phyloP scores from a whole-genome alignment of 2,797 vertebrate species.

The Danionella dracula region DNA sequence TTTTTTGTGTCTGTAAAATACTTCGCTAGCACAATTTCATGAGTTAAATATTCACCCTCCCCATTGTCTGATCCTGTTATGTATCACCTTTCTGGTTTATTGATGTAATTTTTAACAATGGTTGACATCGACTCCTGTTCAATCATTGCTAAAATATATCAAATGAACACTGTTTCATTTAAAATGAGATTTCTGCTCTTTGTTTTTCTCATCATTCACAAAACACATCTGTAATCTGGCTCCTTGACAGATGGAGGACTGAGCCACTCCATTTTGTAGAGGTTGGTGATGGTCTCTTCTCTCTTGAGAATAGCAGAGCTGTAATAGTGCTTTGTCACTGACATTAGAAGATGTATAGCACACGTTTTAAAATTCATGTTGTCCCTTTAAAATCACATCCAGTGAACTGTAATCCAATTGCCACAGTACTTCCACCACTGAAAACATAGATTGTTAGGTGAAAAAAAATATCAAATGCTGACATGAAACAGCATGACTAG shows the following conservation, averaged over 20 bases:
- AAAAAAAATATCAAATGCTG: neutral
- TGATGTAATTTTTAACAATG: constrained; percentile 5
- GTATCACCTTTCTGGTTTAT: neutral
- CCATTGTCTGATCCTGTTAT: no score
- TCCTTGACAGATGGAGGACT: constrained; percentile 11
- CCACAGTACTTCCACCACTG: neutral
- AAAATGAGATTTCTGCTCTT: constrained; percentile 1
- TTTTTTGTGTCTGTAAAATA: no score
- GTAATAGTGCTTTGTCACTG: neutral
- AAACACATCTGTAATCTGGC: constrained; percentile 2
- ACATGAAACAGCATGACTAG: neutral
- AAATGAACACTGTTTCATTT: constrained; percentile 3
- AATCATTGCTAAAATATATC: constrained; percentile 5
- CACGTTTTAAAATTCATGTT: neutral
- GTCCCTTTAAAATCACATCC: constrained; percentile 3
- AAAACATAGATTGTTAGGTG: neutral
- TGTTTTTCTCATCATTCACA: constrained; percentile 17
- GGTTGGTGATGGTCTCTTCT: neutral
- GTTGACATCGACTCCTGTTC: neutral
- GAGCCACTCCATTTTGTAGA: neutral
- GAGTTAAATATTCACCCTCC: no score
- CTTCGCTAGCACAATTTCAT: neutral
- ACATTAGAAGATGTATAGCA: constrained; percentile 12
- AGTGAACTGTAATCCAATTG: neutral
- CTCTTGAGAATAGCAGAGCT: constrained; percentile 7